Conservation (phyloP, 1,140 invertebrate species). For the Atta colombica region DNA sequence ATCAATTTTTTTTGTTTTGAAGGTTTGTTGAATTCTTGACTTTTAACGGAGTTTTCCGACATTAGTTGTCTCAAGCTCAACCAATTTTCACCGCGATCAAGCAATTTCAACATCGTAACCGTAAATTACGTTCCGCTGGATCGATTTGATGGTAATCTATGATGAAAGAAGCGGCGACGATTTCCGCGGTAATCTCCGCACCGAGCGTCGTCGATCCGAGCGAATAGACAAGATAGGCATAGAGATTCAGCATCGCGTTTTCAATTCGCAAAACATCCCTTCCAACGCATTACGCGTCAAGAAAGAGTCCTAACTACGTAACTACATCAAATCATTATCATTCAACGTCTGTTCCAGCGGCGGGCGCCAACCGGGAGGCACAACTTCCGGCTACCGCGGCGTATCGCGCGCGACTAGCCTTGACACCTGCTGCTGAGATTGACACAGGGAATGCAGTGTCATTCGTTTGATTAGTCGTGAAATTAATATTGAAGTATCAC, state of each 20-base stretch:
- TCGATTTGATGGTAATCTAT: constrained; percentile 13
- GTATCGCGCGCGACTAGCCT: constrained; percentile 50
- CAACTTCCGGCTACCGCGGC: constrained; percentile 54
- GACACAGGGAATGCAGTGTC: constrained; percentile 28
- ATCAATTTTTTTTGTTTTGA: not conserved
- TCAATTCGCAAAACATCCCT: constrained; percentile 40
- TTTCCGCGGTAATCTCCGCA: constrained; percentile 16
- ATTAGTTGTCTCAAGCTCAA: no score
- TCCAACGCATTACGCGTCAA: constrained; percentile 33
- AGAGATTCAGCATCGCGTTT: constrained; percentile 29
- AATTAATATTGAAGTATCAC: constrained; percentile 35
- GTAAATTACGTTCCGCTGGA: constrained; percentile 1
- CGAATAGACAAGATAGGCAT: not conserved
- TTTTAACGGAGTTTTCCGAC: not conserved
- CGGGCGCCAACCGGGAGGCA: not conserved
- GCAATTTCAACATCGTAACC: not conserved
- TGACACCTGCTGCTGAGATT: constrained; percentile 47
- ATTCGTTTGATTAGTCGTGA: constrained; percentile 40
- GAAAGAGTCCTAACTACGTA: constrained; percentile 54
- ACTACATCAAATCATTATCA: constrained; percentile 58
- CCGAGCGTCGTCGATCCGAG: not conserved
- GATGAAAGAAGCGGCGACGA: constrained; percentile 17
- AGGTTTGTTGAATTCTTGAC: not conserved
- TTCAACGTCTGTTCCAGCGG: constrained; percentile 34
- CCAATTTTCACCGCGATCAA: constrained; percentile 15